Evolutionary conservation across 2,888 invertebrate genomes (phyloP), one percentile per base, ranked within the genome.

Genomic region (Melieria picta): DNA sequence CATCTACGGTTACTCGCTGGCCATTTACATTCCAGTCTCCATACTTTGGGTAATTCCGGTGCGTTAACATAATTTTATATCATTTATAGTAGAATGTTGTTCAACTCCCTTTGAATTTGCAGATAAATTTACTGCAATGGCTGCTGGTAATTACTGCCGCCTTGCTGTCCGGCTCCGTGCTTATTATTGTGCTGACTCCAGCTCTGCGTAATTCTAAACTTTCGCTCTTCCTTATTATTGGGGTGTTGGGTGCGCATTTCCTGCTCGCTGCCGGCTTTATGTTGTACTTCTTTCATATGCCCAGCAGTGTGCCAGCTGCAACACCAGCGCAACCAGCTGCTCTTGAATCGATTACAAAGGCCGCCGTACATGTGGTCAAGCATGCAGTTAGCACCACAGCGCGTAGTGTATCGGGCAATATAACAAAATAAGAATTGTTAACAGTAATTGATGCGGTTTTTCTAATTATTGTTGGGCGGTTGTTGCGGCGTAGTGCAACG

Each of bases 1-100:
- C 85, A 90, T 98, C 9, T 99, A 98, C 83, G 99, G 98, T 7
- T 99, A 99, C 87, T 97, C 97, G 0, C 88, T 99, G 61, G 92
- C 96, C 48, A 94, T 98, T 81, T 99, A 96, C 87, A 92, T 99
- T 81, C 98, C 98, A 5, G 93, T 97, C 7, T 94, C 97, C 4
- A 91, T 98, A 76, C 88, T 98, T 56, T 98, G 97, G 96, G 92
- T 95, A 0, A 94, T 98, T 79, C 94, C 93, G 85, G 89, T 92
- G 69, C 81, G 78, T 55, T n/a, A 3, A 30, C 30, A 30, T 30
- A 30, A 30, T 30, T 30, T 30, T 30, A 30, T 10, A 7, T 56
- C n/a, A 4, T 3, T 4, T 13, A 2, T 56, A 13, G 30, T 3
- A 56, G 7, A 56, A 16, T 16, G 30, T 4, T 13, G 5, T 3